phyloP scores from a whole-genome alignment of 2,113 vertebrate genomes.

The Rhizomys pruinosus region DNA sequence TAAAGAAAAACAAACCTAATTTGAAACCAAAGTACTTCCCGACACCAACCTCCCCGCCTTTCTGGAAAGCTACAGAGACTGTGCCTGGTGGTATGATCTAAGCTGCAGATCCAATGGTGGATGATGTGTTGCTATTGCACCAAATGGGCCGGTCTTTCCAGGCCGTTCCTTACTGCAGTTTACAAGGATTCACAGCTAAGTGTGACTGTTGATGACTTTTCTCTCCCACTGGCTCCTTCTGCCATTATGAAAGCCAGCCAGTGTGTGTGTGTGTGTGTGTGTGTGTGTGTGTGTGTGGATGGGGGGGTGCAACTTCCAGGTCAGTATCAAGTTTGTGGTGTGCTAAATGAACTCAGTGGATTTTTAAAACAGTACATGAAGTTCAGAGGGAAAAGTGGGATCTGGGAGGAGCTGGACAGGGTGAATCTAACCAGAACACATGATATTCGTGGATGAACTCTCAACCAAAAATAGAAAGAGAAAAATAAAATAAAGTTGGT shows the following conservation, averaged over 20 bases:
- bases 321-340: background rate
- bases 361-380: background rate
- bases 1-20: conserved; percentile 28
- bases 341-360: background rate
- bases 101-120: background rate
- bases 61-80: background rate
- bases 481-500: background rate
- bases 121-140: no score
- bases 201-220: background rate
- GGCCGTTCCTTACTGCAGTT: background rate
- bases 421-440: background rate
- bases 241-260: no score
- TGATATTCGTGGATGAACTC: background rate
- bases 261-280: no score
- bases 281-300: no score
- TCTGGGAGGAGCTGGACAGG: background rate
- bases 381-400: background rate
- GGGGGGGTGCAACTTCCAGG: background rate
- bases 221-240: background rate
- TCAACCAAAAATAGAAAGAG: background rate
- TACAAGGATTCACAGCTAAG: background rate
- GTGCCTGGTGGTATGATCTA: background rate
- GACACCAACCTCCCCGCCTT: background rate
- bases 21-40: conserved; percentile 26
- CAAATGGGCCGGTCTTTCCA: background rate